Conservation (phyloP, 2,888 invertebrate species). For the Choreutis nemorana region DNA sequence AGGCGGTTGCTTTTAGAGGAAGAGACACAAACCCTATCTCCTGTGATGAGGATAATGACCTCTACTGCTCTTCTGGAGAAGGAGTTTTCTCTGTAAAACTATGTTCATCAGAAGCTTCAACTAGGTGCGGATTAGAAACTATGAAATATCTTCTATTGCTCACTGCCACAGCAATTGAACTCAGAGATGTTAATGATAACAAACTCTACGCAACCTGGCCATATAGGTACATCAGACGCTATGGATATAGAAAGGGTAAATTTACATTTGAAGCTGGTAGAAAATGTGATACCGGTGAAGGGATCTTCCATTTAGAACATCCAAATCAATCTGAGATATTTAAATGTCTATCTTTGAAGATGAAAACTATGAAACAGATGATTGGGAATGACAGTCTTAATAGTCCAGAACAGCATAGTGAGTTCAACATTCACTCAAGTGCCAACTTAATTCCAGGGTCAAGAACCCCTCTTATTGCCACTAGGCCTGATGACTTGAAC, state of each 20-base stretch:
- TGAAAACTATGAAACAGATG: slow-evolving; percentile 88
- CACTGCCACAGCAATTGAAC: slow-evolving; percentile 77
- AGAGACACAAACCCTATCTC: slow-evolving; percentile 63
- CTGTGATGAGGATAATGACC: slow-evolving; percentile 86
- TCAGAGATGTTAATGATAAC: slow-evolving; percentile 71
- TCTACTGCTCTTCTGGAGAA: slow-evolving; percentile 87
- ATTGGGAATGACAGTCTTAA: slow-evolving; percentile 73
- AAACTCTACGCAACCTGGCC: slow-evolving; percentile 82
- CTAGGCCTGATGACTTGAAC: slow-evolving; percentile 55
- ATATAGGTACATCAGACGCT: slow-evolving; percentile 81
- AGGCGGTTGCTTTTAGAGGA: slow-evolving; percentile 82
- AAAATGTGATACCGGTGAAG: slow-evolving; percentile 87
- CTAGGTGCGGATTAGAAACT: slow-evolving; percentile 76
- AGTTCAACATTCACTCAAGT: slow-evolving; percentile 76
- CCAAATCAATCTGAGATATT: slow-evolving; percentile 84
- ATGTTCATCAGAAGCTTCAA: slow-evolving; percentile 80
- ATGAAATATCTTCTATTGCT: slow-evolving; percentile 77
- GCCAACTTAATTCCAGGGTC: slow-evolving; percentile 84
- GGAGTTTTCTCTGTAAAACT: slow-evolving; percentile 82
- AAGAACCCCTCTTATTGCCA: slow-evolving; percentile 79
- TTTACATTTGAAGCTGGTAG: slow-evolving; percentile 90
- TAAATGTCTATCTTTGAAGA: slow-evolving; percentile 81
- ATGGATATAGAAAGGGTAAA: slow-evolving; percentile 86
- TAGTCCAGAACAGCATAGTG: slow-evolving; percentile 74
- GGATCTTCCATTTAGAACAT: slow-evolving; percentile 81